Percentiles rank a stretch among this genome's conserved stretches.
These are phyloP conservation scores for Phenacoccus solenopsis DNA, from an alignment of 1,140 invertebrate genomes.

Conservation along the genomic window DNA sequence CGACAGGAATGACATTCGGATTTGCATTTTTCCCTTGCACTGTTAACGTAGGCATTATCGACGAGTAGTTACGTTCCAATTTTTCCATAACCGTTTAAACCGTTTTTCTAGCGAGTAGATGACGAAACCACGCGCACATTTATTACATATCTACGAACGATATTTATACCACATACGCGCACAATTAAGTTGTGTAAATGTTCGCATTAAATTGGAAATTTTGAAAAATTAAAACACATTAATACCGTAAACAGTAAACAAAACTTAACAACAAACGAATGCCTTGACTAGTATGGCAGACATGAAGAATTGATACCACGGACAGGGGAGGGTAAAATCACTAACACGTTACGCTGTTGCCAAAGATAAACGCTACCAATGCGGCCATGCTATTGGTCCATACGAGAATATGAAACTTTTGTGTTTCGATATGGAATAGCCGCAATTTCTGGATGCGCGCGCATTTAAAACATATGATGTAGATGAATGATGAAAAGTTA, in stretches of 20 bases:
- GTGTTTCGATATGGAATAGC: background rate
- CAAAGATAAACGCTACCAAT: background rate
- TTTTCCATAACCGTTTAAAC: too few species aligned
- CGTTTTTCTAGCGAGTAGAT: too few species aligned
- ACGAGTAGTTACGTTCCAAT: constrained; percentile 14
- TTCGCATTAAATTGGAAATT: background rate
- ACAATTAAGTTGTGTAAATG: background rate
- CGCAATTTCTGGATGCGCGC: constrained; percentile 7
- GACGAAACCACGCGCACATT: too few species aligned
- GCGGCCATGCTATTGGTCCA: background rate
- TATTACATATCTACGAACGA: too few species aligned
- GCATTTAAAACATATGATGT: constrained; percentile 5
- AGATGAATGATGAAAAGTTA: too few species aligned
- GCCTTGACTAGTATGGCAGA: constrained; percentile 7
- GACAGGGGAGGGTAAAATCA: constrained; percentile 7
- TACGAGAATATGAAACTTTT: background rate
- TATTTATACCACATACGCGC: too few species aligned
- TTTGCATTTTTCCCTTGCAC: constrained; percentile 11
- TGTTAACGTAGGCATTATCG: constrained; percentile 20
- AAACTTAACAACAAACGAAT: constrained; percentile 9
- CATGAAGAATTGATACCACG: constrained; percentile 3
- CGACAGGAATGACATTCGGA: background rate
- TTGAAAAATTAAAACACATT: constrained; percentile 7
- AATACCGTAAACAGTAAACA: constrained; percentile 16
- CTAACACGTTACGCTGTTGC: constrained; percentile 7